Conservation (phyloP, 2,113 vertebrate genomes). For the Semnopithecus entellus region DNA sequence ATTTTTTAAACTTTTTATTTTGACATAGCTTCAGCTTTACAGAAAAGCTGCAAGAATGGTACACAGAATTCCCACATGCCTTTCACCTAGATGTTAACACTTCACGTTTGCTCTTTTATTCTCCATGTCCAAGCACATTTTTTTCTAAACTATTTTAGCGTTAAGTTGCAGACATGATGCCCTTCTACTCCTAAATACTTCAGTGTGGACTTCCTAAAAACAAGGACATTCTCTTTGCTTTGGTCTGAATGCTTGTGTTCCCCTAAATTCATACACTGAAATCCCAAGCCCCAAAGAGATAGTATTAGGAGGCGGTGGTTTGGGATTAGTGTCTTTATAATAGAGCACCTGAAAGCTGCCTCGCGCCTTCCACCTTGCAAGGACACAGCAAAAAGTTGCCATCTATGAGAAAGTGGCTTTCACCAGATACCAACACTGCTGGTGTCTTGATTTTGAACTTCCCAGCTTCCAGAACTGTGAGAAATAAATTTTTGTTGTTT, state of each 20-base stretch:
- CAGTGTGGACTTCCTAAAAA: neutral
- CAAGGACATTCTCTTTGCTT: neutral
- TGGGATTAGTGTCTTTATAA: neutral
- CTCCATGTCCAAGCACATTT: neutral
- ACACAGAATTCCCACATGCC: neutral
- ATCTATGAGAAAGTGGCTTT: neutral
- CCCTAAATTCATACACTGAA: neutral
- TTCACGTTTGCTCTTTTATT: neutral
- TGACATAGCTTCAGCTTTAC: neutral
- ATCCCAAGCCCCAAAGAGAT: neutral
- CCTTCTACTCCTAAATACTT: neutral
- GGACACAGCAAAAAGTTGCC: neutral
- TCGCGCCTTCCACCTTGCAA: neutral
- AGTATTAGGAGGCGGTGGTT: neutral
- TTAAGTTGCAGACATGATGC: neutral
- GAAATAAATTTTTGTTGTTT: neutral
- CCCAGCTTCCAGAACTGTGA: neutral
- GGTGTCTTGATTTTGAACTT: neutral
- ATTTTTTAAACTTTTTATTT: neutral
- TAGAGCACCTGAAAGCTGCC: neutral
- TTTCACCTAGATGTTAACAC: neutral
- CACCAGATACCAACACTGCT: neutral
- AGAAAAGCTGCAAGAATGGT: neutral
- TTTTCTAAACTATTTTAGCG: neutral
- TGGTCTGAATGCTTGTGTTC: neutral